Conservation (phyloP, 2,797 vertebrate genomes). For the Thunnus albacares region DNA sequence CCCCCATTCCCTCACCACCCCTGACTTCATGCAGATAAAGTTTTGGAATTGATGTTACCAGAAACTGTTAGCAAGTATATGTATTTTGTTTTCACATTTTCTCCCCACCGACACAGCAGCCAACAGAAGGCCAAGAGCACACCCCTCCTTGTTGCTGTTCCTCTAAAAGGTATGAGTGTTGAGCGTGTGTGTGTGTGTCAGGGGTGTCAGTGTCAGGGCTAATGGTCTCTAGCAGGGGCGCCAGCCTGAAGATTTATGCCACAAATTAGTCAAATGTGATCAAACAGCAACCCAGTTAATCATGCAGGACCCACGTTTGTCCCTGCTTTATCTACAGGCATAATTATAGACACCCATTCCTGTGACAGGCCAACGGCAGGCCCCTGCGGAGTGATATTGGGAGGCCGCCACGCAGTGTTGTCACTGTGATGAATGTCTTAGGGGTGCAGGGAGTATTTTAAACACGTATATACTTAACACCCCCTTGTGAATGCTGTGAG, state of each 20-base stretch:
- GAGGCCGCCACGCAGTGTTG: constrained; percentile 79
- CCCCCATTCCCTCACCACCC: constrained; percentile 27
- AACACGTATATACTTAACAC: constrained; percentile 85
- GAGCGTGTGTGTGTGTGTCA: constrained; percentile 60
- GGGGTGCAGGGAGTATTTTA: constrained; percentile 83
- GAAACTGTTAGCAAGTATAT: constrained; percentile 50
- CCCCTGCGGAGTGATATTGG: constrained; percentile 86
- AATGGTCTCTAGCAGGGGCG: constrained; percentile 83
- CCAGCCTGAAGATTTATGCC: constrained; percentile 91
- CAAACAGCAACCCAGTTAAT: constrained; percentile 91
- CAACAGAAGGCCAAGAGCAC: constrained; percentile 46
- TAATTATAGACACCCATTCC: constrained; percentile 90
- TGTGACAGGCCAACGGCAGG: constrained; percentile 84
- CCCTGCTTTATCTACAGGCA: constrained; percentile 87
- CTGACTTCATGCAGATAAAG: constrained; percentile 63
- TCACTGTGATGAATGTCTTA: constrained; percentile 88
- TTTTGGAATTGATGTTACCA: constrained; percentile 73
- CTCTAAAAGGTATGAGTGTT: constrained; percentile 64
- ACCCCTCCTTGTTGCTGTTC: constrained; percentile 33
- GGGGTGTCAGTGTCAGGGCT: constrained; percentile 82
- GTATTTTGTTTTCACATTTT: constrained; percentile 59
- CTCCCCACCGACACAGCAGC: constrained; percentile 38
- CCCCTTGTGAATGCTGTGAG: constrained; percentile 74
- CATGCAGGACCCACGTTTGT: constrained; percentile 87
- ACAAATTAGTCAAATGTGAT: constrained; percentile 95